Percentiles rank a stretch among this genome's conserved stretches.
Evolutionary conservation across 2,797 vertebrate genomes (phyloP).

Genomic region (Cebuella pygmaea): DNA sequence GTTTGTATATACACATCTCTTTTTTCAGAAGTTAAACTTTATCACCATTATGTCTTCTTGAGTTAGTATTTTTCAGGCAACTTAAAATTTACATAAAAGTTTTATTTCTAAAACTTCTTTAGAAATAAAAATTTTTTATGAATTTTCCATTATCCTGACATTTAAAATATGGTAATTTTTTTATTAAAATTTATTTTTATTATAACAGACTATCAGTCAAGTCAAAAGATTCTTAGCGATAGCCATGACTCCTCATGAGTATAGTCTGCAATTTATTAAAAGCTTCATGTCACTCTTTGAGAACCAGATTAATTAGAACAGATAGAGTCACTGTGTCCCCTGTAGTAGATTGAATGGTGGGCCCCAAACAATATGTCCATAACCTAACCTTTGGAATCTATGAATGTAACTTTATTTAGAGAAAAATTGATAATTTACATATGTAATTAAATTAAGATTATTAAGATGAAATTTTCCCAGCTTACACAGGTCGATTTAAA

Average conservation of each 20-base stretch:
- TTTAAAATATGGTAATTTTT: slow-evolving; percentile 23
- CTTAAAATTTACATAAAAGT: background rate
- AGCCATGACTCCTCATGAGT: background rate
- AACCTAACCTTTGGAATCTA: background rate
- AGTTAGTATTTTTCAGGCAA: background rate
- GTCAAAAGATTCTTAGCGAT: background rate
- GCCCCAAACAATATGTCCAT: background rate
- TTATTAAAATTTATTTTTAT: slow-evolving; percentile 37
- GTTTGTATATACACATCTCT: background rate
- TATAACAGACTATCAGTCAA: background rate
- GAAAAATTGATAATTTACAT: background rate
- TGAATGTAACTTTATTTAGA: background rate
- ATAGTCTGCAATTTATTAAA: background rate
- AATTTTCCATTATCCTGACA: background rate
- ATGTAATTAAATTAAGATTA: background rate
- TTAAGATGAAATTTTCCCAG: background rate
- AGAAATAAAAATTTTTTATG: background rate
- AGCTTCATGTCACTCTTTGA: background rate
- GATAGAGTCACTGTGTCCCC: background rate
- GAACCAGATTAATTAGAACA: background rate
- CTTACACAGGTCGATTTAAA: background rate
- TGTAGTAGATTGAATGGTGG: background rate
- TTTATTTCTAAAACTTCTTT: slow-evolving; percentile 1
- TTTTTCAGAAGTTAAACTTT: background rate
- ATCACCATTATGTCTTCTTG: background rate